Base-by-base conservation (phyloP, 2,888 invertebrate genomes). In the Phortica magna region DNA sequence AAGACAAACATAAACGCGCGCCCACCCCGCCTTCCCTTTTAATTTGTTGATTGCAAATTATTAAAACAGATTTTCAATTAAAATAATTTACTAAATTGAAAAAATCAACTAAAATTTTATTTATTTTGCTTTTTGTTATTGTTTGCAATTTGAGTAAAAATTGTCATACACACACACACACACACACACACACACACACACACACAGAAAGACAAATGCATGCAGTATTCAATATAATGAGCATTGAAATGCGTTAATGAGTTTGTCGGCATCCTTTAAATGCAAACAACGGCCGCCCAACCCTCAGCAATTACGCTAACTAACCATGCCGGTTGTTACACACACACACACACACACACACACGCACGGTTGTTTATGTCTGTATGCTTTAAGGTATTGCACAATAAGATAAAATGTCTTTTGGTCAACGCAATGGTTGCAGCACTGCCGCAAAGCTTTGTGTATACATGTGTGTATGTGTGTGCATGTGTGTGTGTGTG, bases 391-490 rank as follows among this genome's bases (percentile, higher is more conserved):
- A 48, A 41, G 9, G 41, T 19, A 17, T 43, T 48, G 22, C 43
- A 48, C 41, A 48, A 14, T 48, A n/a, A 14, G 6, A 48, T 42
- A 31, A 31, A 31, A 31, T 31, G 31, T 31, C 31, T 31, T 31
- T 31, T 31, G 31, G 31, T 4, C 5, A 70, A 4, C 10, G 0
- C 17, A 12, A 70, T 42, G 22, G 22, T 68, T 42, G 42, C 41
- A 41, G 42, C 41, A 41, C 79, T 76, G 80, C 80, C 78, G 80
- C 78, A 79, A 78, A 81, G 80, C 81, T 78, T 41, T 80, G 74
- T 76, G 73, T 77, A 67, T 55, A 74, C 73, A 79, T 79, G 78
- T 73, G 73, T 79, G 2, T 42, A 43, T 42, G 64, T 79, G 55
- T 68, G 61, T 53, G 22, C 74, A 42, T 71, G n/a, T 79, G 2